Base-by-base conservation (phyloP, 2,888 invertebrate species). In the Drosophila hamatofila region DNA sequence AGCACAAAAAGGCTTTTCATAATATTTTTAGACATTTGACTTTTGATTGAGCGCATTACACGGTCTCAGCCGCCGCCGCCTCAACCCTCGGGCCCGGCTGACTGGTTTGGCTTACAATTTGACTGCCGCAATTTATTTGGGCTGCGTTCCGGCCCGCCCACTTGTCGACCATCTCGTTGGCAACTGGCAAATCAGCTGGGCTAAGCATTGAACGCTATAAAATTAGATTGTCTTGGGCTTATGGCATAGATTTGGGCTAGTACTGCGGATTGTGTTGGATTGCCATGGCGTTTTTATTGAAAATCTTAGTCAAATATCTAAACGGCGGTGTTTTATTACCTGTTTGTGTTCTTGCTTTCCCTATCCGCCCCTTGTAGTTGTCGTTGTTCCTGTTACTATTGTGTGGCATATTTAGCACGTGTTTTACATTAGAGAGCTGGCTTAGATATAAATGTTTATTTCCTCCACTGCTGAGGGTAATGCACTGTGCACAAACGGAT, bases 21-120 rank as follows among this genome's bases (percentile, higher is more conserved):
- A 86, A 86, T 86, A 86, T 86, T 86, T 86, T 90, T 90, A 89
- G 86, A 86, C 86, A 90, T 86, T 86, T 86, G 86, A 90, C 86
- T 86, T 86, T 88, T 86, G 86, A 86, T 86, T 86, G 89, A 86
- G 86, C 90, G 86, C 90, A 86, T 86, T 86, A 90, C 85, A 86
- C 84, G 81, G 60, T 61, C 56, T 59, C 58, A 44, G 51, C 9
- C 33, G 8, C 30, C n/a, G 27, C 12, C 27, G 14, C 42, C n/a
- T 2, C 37, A 8, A 6, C 21, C 21, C 6, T 1, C 12, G 11
- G 14, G 9, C 44, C 8, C 6, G 16, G 14, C 39, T 52, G 30
- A 59, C 57, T 71, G 64, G 57, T 51, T 57, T 46, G 74, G 74
- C 89, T 82, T 89, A 79, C 82, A 72, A 81, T 89, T 81, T 80